Evolutionary conservation across 1,140 invertebrate genomes (phyloP), one percentile per base, ranked within the genome.

Genomic region (Panagrolaimus sp.): DNA sequence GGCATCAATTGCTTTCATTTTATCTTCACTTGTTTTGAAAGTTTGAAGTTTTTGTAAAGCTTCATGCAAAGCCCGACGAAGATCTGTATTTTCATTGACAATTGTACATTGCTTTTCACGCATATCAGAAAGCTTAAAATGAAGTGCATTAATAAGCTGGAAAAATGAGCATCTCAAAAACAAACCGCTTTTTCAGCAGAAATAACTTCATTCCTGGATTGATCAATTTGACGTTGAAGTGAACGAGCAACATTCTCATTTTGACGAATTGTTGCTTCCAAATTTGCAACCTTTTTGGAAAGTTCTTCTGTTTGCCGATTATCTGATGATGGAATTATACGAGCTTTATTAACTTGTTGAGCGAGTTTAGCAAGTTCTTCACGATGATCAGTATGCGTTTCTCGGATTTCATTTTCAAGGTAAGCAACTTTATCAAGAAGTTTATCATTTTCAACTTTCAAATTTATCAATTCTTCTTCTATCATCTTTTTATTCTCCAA

Each of bases 71-170:
- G 21, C 52, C 4, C 28, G 21, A 28, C 52, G 52, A 21, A 58
- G 52, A 26, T 58, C 52, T 12, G 52, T 58, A 28, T 58, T 58
- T 21, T 58, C 52, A 28, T 58, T 58, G 15, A 58, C 52, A 24
- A 58, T 58, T 21, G 21, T 58, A n/a, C 52, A 58, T 24, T 58
- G 52, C 17, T 58, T 58, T 21, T 58, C 52, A 14, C 52, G 52
- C 52, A 58, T 58, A 17, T 58, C 52, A n/a, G 52, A 58, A 8
- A 58, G 17, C 52, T 58, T 1, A 58, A 58, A 58, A 58, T 12
- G 17, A 58, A 5, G 14, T 24, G 21, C 48, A n/a, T 21, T 26
- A 7, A 12, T 1, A 17, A 21, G 5, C 5, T 1, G 5, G 0
- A 58, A 58, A 58, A 2, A 24, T 21, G 5, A 26, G 48, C 9